phyloP scores from a whole-genome alignment of 1,140 invertebrate genomes.

The Galleria mellonella region DNA sequence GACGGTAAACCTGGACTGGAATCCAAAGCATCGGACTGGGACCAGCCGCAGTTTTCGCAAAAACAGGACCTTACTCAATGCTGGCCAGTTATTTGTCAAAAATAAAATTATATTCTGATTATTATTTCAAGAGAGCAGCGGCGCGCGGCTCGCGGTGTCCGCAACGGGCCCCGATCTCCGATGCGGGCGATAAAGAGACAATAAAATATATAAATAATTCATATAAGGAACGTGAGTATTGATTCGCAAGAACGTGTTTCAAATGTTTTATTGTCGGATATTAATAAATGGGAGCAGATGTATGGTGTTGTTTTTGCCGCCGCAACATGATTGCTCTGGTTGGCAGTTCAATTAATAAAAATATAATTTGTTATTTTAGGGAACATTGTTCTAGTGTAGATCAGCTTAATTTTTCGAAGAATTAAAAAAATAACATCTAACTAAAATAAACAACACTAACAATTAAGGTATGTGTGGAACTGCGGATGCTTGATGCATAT shows the following conservation, averaged over 20 bases:
- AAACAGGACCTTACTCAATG: slow-evolving; percentile 26
- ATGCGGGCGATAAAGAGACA: slow-evolving; percentile 63
- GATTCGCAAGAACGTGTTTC: slow-evolving; percentile 71
- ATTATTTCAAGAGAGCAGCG: slow-evolving; percentile 57
- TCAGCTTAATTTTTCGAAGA: too few species aligned
- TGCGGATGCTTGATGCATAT: too few species aligned
- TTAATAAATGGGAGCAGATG: slow-evolving; percentile 68
- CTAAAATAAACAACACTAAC: too few species aligned
- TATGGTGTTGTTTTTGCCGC: slow-evolving; percentile 35
- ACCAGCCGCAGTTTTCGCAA: slow-evolving; percentile 8
- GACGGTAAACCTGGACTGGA: slow-evolving; percentile 19
- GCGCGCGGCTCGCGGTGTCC: slow-evolving; percentile 23
- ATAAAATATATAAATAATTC: slow-evolving; percentile 72
- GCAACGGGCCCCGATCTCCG: slow-evolving; percentile 16
- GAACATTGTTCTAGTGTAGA: too few species aligned
- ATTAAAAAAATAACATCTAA: too few species aligned
- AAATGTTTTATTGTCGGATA: slow-evolving; percentile 64
- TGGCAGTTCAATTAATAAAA: slow-evolving; percentile 65
- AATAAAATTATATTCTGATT: slow-evolving; percentile 65
- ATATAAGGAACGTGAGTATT: slow-evolving; percentile 50
- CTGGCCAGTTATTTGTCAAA: slow-evolving; percentile 67
- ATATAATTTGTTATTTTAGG: slow-evolving; percentile 12
- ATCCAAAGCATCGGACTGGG: slow-evolving; percentile 8
- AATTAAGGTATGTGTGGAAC: too few species aligned
- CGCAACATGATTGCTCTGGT: slow-evolving; percentile 28